Evolutionary conservation across 2,797 vertebrate species (phyloP).

Genomic region (Rhabdophis nuchalis): DNA sequence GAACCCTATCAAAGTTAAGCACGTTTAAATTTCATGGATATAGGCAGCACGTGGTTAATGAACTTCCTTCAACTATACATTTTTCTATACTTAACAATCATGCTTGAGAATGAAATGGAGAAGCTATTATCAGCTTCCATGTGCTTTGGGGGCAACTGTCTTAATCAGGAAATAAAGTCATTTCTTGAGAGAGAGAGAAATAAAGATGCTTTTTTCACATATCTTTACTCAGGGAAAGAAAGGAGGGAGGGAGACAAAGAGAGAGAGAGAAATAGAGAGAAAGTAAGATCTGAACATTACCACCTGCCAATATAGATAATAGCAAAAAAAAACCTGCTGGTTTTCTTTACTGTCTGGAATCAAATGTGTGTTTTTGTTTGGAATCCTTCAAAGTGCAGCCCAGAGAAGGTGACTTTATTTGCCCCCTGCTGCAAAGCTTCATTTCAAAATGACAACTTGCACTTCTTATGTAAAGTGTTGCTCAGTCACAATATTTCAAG

Average conservation of each 20-base stretch:
- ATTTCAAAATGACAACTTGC: constrained; percentile 10
- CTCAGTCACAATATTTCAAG: constrained; percentile 27
- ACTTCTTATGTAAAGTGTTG: constrained; percentile 4
- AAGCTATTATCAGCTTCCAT: background rate
- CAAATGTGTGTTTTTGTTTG: background rate
- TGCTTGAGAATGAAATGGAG: background rate
- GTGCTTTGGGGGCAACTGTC: background rate
- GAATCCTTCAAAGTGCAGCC: constrained; percentile 4
- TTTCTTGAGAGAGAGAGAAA: background rate
- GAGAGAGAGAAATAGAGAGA: background rate
- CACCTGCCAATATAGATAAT: background rate
- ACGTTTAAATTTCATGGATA: background rate
- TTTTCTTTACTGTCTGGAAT: constrained; percentile 12
- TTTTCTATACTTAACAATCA: background rate
- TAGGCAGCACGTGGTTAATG: background rate
- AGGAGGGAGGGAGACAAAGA: background rate
- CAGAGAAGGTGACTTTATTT: constrained; percentile 14
- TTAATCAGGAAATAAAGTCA: background rate
- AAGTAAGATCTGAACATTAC: background rate
- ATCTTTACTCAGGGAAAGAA: background rate
- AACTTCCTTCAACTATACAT: background rate
- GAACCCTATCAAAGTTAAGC: background rate
- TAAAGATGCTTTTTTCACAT: background rate
- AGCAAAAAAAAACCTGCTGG: background rate
- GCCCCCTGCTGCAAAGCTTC: constrained; percentile 22